A percentile compares a stretch with the other conserved stretches of the same genome.
Evolutionary conservation across 2,797 vertebrate genomes (phyloP).

Genomic region (Phoxinus dragarum): DNA sequence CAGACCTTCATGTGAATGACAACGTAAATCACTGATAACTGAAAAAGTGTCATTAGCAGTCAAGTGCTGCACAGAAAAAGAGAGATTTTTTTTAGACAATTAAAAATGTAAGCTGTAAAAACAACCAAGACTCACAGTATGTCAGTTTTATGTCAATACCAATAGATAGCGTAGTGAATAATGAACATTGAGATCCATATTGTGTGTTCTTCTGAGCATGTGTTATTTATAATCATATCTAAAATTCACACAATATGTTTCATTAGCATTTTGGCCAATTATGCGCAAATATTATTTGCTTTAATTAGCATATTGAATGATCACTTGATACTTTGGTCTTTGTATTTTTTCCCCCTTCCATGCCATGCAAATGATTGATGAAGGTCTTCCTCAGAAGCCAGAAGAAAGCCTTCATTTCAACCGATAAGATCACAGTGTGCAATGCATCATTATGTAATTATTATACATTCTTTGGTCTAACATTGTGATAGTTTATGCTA

Average conservation of each 20-base stretch:
- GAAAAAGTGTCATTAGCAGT: neutral
- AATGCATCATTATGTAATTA: neutral
- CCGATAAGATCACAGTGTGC: neutral
- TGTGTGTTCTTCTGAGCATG: neutral
- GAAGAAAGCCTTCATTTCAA: neutral
- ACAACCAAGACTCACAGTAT: neutral
- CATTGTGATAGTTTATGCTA: too few species aligned
- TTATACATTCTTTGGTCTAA: neutral
- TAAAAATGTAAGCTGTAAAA: neutral
- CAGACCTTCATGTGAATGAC: neutral
- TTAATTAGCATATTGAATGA: conserved; percentile 4
- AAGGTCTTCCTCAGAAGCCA: neutral
- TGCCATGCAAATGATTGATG: neutral
- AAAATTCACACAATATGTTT: neutral
- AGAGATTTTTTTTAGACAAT: neutral
- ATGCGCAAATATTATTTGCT: neutral
- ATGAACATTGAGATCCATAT: neutral
- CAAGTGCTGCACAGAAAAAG: neutral
- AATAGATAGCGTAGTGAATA: neutral
- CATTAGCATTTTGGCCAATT: neutral
- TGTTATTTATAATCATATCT: neutral
- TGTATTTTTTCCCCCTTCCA: neutral
- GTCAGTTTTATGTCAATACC: neutral
- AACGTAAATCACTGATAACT: neutral
- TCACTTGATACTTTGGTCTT: neutral